Evolutionary conservation across 2,888 invertebrate species (phyloP).

Genomic region (Ephialtes manifestator): DNA sequence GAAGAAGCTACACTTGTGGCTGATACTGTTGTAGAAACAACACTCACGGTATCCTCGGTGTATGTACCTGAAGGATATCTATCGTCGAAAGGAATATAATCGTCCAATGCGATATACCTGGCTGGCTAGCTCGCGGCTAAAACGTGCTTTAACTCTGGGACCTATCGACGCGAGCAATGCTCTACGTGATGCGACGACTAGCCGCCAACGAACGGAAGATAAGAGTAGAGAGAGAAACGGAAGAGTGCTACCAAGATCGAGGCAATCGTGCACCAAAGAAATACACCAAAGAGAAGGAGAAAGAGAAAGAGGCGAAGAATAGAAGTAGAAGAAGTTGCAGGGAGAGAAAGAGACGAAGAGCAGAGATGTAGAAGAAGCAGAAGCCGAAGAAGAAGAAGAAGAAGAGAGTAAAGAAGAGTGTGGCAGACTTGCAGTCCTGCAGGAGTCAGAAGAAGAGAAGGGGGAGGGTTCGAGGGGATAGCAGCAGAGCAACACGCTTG

Average conservation of each 20-base stretch:
- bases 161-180: slow-evolving; percentile 3
- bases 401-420: slow-evolving; percentile 50
- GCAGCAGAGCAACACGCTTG: slow-evolving; percentile 62
- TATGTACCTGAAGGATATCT: slow-evolving; percentile 8
- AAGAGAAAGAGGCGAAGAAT: not conserved
- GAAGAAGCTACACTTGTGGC: not conserved
- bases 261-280: slow-evolving; percentile 9
- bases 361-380: slow-evolving; percentile 10
- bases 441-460: slow-evolving; percentile 60
- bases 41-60: not conserved
- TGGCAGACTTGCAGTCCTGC: slow-evolving; percentile 51
- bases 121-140: slow-evolving; percentile 1
- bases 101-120: slow-evolving; percentile 6
- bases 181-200: slow-evolving; percentile 17
- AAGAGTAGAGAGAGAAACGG: slow-evolving; percentile 46
- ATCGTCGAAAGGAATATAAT: slow-evolving; percentile 8
- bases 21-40: not conserved
- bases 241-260: slow-evolving; percentile 39
- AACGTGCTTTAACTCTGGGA: slow-evolving; percentile 19
- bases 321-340: slow-evolving; percentile 18
- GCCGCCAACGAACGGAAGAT: slow-evolving; percentile 38
- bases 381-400: slow-evolving; percentile 22
- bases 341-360: too few relatives aligned
- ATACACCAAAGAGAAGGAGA: slow-evolving; percentile 8
- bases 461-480: slow-evolving; percentile 63